Evolutionary conservation across 2,797 vertebrate species (phyloP).

Genomic region (Rhynchotus rufescens): DNA sequence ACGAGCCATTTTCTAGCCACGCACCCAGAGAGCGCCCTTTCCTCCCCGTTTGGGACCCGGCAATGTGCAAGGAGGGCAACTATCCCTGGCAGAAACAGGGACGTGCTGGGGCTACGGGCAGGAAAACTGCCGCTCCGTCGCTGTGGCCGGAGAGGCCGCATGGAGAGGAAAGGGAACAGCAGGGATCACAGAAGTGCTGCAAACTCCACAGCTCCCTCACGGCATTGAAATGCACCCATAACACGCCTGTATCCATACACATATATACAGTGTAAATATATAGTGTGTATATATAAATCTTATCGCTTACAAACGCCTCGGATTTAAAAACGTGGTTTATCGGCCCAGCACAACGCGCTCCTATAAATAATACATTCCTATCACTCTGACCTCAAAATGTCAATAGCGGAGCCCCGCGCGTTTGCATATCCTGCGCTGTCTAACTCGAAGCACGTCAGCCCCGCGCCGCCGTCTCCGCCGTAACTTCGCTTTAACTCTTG

Average conservation of each 20-base stretch:
- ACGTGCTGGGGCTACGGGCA: not conserved
- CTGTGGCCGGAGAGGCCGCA: not conserved
- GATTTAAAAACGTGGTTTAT: conserved; percentile 64
- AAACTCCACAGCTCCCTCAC: not conserved
- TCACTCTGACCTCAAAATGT: conserved; percentile 80
- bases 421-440: conserved; percentile 75
- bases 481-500: conserved; percentile 68
- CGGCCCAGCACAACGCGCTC: conserved; percentile 61
- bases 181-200: not conserved
- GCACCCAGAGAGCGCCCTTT: conserved; percentile 29
- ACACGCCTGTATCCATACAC: not conserved
- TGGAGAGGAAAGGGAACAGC: not conserved
- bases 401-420: conserved; percentile 66
- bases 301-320: conserved; percentile 19
- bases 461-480: conserved; percentile 71
- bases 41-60: not conserved
- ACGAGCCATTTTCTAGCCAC: conserved; percentile 18
- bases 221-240: not conserved
- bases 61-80: not conserved
- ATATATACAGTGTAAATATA: not conserved
- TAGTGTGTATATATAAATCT: not conserved
- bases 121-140: not conserved
- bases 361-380: conserved; percentile 80
- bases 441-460: conserved; percentile 76
- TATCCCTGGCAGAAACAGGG: not conserved